Conservation (phyloP, 2,113 vertebrate species). For the Oreochromis niloticus region DNA sequence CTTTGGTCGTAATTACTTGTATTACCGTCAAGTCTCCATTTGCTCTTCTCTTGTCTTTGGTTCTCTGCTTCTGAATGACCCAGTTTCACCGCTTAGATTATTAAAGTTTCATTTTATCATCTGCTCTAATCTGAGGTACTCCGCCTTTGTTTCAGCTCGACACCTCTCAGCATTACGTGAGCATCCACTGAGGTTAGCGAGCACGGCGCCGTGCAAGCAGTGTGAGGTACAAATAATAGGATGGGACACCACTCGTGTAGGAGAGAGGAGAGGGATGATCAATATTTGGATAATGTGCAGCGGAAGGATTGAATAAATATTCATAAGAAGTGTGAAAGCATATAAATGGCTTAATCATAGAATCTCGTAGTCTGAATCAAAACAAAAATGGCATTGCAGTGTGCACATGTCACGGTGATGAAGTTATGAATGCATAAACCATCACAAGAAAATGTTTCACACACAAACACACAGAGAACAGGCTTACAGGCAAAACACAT, state of each 20-base stretch:
- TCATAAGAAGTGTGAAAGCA: background rate
- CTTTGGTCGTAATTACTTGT: slow-evolving; percentile 13
- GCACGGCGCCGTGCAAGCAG: background rate
- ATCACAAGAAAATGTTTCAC: background rate
- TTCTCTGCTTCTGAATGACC: slow-evolving; percentile 9
- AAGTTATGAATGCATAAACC: background rate
- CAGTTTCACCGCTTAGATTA: slow-evolving; percentile 34
- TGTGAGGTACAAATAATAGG: background rate
- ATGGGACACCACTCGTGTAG: background rate
- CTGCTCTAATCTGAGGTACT: slow-evolving; percentile 30
- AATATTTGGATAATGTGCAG: slow-evolving; percentile 13
- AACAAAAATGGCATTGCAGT: slow-evolving; percentile 14
- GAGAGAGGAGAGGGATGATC: background rate
- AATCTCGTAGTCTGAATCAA: background rate
- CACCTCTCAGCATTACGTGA: background rate
- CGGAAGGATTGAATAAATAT: slow-evolving; percentile 25
- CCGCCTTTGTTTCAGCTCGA: slow-evolving; percentile 17
- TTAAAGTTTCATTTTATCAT: slow-evolving; percentile 56
- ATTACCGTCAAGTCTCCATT: slow-evolving; percentile 14
- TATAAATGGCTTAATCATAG: background rate
- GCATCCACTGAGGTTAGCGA: background rate
- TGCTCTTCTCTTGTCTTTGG: background rate
- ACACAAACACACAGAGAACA: background rate
- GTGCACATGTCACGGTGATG: background rate
- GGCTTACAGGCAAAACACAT: background rate